Base-by-base conservation (phyloP, 2,797 vertebrate genomes). In the Danio albolineatus region DNA sequence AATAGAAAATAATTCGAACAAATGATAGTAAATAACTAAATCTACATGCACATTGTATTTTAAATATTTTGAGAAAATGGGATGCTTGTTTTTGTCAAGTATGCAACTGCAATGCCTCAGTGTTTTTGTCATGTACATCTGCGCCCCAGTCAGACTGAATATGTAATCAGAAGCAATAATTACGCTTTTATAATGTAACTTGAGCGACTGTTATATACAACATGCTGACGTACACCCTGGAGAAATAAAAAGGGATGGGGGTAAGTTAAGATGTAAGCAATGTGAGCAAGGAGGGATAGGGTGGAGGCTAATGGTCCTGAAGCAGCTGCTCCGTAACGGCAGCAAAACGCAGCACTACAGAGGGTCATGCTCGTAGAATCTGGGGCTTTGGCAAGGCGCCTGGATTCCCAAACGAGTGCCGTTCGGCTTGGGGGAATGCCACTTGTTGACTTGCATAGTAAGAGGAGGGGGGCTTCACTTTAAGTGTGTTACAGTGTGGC, bases 391-490 rank as follows among this genome's bases (percentile, higher is more conserved):
- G 94, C 90, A 79, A 48, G 0, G 38, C 71, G 89, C 93, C 92
- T 83, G 82, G 88, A 85, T 81, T 84, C 86, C 82, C 85, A 83
- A 90, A 87, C 62, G 70, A 90, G 82, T 76, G 71, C 73, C 79
- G 71, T 79, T 83, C 53, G 66, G 62, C 65, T 71, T 70, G 53
- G 43, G 78, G 54, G 16, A 66, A 84, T 89, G 87, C 89, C 91
- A 94, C 93, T 94, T 94, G 94, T 94, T 94, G 92, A 92, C 90
- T 91, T 79, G 82, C 78, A 83, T 75, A 89, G 77, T 82, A 73
- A 73, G 54, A 56, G 84, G 85, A 28, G 87, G 78, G 84, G 66
- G 84, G 73, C 48, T 81, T 73, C 76, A 56, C 14, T 61, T 73
- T 44, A 70, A 73, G 67, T 79, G 78, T 6, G 28, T 69, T 83